phyloP scores from a whole-genome alignment of 2,797 vertebrate genomes.

The Arctocebus calabarensis region DNA sequence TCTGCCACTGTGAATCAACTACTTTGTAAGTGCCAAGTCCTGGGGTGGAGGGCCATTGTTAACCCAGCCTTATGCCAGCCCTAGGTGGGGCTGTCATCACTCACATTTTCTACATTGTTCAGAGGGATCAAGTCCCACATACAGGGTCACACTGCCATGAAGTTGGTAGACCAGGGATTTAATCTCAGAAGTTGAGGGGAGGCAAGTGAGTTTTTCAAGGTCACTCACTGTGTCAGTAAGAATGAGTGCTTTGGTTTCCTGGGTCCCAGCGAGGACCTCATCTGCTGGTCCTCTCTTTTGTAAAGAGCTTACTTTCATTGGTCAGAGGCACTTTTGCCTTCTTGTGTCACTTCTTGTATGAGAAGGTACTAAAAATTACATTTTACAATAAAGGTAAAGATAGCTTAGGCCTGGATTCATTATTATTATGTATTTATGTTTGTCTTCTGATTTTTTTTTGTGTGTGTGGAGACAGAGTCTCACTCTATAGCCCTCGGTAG shows the following conservation, averaged over 20 bases:
- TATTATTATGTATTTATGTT: not conserved
- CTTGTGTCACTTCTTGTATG: not conserved
- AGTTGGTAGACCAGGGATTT: not conserved
- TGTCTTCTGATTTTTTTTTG: not conserved
- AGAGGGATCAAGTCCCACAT: not conserved
- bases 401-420: not conserved
- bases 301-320: not conserved
- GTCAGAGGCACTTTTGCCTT: accelerated
- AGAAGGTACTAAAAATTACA: not conserved
- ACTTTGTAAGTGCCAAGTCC: accelerated
- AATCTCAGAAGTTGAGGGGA: not conserved
- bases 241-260: accelerated
- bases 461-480: no score
- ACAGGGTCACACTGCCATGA: not conserved
- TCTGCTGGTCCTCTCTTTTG: not conserved
- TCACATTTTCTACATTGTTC: not conserved
- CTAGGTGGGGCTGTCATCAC: not conserved
- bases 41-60: no score
- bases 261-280: accelerated
- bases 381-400: not conserved
- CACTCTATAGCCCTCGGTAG: no score
- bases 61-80: no score
- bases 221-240: accelerated
- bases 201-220: accelerated
- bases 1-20: constrained; percentile 72